These are phyloP conservation scores for Leptobrachium ailaonicum DNA, from an alignment of 2,113 vertebrate species.

Conservation along the genomic window DNA sequence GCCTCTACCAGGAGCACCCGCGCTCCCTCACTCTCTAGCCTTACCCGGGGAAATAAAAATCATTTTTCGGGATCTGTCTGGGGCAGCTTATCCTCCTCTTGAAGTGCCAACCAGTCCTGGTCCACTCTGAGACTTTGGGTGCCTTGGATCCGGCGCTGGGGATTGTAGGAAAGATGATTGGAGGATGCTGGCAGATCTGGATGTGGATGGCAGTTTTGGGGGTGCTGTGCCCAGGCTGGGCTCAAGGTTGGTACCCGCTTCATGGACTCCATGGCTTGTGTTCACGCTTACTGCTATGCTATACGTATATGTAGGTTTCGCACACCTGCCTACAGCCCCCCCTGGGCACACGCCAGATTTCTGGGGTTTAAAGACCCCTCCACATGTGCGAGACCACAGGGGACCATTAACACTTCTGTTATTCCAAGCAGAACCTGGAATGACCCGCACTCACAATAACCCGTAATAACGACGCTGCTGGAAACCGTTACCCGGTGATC, in stretches of 20 bases:
- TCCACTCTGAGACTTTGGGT: background rate
- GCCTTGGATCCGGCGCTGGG: background rate
- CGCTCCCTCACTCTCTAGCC: background rate
- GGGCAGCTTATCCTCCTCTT: background rate
- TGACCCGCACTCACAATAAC: too few relatives aligned
- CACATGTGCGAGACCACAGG: background rate
- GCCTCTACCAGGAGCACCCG: background rate
- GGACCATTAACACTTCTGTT: too few relatives aligned
- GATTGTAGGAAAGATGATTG: conserved; percentile 32
- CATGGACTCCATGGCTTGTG: background rate
- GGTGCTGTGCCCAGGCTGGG: conserved; percentile 34
- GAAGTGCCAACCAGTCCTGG: background rate
- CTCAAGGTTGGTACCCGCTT: conserved; percentile 33
- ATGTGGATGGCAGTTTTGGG: conserved; percentile 31
- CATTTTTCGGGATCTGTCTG: conserved; percentile 1
- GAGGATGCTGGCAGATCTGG: conserved; percentile 16
- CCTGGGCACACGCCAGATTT: background rate
- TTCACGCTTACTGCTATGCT: background rate
- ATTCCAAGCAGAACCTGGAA: too few relatives aligned
- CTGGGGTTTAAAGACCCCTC: background rate
- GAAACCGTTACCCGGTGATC: too few relatives aligned
- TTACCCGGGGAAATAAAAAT: background rate
- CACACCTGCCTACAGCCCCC: background rate
- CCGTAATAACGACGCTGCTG: too few relatives aligned
- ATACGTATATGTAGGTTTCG: background rate